Evolutionary conservation across 2,113 vertebrate species (phyloP).

Genomic region (Ploceus nigricollis): DNA sequence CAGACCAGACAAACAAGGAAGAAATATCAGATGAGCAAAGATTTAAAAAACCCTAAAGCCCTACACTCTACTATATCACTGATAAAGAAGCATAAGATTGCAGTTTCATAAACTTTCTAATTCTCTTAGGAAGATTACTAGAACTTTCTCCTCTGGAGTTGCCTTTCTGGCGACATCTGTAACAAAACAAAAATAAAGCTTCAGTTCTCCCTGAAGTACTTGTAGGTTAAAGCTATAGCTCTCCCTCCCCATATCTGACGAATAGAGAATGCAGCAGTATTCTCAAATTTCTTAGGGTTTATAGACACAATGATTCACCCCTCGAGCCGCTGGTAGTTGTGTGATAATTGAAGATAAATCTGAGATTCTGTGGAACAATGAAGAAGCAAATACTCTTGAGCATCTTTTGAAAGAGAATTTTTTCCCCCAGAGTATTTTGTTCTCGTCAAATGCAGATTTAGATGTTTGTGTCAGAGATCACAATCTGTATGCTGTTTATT

Average conservation of each 20-base stretch:
- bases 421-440: background rate
- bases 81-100: background rate
- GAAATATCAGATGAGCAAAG: background rate
- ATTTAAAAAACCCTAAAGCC: background rate
- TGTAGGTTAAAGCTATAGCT: constrained; percentile 7
- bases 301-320: constrained; percentile 9
- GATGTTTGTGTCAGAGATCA: background rate
- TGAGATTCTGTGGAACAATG: background rate
- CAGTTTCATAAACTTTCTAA: background rate
- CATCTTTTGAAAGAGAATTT: background rate
- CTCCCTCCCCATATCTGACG: background rate
- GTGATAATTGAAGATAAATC: constrained; percentile 49
- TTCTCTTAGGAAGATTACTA: background rate
- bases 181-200: constrained; percentile 1
- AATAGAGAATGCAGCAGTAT: background rate
- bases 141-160: background rate
- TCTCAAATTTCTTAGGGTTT: constrained; percentile 13
- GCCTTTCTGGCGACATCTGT: background rate
- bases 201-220: background rate
- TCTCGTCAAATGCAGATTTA: background rate
- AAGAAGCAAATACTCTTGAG: background rate
- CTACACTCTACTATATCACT: background rate
- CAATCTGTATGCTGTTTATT: background rate
- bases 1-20: background rate
- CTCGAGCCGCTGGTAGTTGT: background rate